Evolutionary conservation across 1,140 invertebrate species (phyloP), one percentile per base, ranked within the genome.

Genomic region (Oryctes rhinoceros): DNA sequence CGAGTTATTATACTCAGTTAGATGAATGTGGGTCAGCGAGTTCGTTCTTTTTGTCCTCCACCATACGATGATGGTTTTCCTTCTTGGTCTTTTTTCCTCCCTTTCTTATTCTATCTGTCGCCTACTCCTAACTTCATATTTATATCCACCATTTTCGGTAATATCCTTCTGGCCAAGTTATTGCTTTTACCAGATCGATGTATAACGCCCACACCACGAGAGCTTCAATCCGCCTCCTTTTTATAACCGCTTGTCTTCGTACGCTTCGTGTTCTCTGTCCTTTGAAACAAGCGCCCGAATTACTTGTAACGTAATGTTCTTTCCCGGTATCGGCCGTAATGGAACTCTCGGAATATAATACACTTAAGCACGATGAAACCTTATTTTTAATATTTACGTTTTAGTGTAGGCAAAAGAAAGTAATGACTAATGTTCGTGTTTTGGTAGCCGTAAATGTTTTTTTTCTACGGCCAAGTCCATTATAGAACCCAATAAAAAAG

Each of bases 71-170:
- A 13, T 71, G 15, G 4, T 71, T 44, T 44, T 44, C 9, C 39
- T 30, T 13, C 24, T 11, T 71, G 7, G 7, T 37, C 24, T 37
- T 71, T 71, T 35, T 15, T 71, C 65, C 65, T 18, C 37, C 35
- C 24, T 71, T 71, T 59, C 24, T 71, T 35, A 35, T 37, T 71
- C 65, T 71, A 6, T 71, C 65, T 71, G 20, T 15, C 24, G 65
- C 53, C 15, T 59, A 59, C 53, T 71, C 20, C 65, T 35, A 71
- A 71, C 65, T 71, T 71, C 65, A 71, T 71, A 71, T 71, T 71
- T 71, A 71, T 71, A 71, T 71, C 65, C 35, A 35, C 65, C 65
- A 71, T 71, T 71, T 71, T 71, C 11, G 65, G 65, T 71, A 71
- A 71, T 71, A 71, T 71, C 65, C 65, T 71, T 24, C 65, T 35